Evolutionary conservation across 2,888 invertebrate genomes (phyloP), one percentile per base, ranked within the genome.

Genomic region (Tryphoninae sp.): DNA sequence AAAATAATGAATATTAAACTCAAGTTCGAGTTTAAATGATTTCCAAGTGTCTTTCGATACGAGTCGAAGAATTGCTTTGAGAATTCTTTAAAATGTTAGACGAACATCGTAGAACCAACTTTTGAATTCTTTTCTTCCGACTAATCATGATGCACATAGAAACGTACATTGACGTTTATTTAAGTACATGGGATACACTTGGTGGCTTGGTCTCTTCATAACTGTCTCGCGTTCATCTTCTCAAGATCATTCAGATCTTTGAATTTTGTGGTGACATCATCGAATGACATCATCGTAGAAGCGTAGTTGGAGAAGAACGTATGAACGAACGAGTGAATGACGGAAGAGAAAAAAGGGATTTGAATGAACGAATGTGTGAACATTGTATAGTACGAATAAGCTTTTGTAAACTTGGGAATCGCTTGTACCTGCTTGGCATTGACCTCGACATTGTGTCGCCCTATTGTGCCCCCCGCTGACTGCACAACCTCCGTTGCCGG

Each of bases 401-500:
- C 89, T 88, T 89, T 87, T 85, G 85, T 87, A 89, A 89, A 89
- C 89, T 88, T 88, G 90, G 91, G 91, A 89, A 88, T 86, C 90
- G 91, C 91, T 91, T 91, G 88, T 89, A 77, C 89, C 92, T 91
- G 92, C 92, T 92, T 92, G 89, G 92, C 92, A 91, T 91, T 92
- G 92, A 92, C 92, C 92, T 92, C 90, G 92, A 92, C 90, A 88
- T 91, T 91, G 91, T 91, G 90, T 91, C 91, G 90, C 90, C 91
- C 91, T 91, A 88, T 91, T 92, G 92, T 92, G 91, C 91, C 92
- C 90, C 89, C 91, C 89, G 92, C 92, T 91, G 92, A 92, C 91
- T 92, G 92, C 92, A 90, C 91, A 90, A 92, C 91, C 91, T 91
- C 92, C 91, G 91, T 91, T 92, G 91, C 91, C 90, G 92, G 92